Evolutionary conservation across 2,113 vertebrate species (phyloP).

Genomic region (Lontra canadensis): DNA sequence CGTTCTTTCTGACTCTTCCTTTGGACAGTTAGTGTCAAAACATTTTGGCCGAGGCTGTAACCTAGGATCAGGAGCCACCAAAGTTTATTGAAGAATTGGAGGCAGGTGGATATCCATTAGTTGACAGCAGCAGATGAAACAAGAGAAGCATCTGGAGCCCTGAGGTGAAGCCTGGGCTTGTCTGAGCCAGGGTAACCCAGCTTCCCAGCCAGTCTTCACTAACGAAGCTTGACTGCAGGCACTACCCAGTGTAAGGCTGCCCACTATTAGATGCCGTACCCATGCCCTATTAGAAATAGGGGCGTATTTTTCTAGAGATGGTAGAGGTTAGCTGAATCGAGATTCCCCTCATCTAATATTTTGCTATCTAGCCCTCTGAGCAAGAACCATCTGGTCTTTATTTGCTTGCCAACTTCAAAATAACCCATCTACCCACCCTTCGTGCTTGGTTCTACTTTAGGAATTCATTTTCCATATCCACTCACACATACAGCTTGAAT

Average conservation of each 20-base stretch:
- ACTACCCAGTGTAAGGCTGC: neutral
- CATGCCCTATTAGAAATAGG: neutral
- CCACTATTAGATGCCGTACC: neutral
- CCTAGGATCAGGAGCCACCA: neutral
- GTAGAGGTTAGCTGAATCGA: neutral
- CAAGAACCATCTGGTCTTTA: slow-evolving; percentile 12
- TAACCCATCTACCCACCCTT: neutral
- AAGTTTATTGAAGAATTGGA: neutral
- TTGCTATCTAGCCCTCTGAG: neutral
- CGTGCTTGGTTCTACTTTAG: neutral
- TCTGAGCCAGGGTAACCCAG: neutral
- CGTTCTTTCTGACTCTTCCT: neutral
- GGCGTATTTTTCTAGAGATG: neutral
- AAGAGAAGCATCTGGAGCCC: neutral
- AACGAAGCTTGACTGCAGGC: neutral
- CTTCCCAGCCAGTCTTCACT: neutral
- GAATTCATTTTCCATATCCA: neutral
- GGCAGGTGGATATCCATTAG: neutral
- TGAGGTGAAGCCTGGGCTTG: neutral
- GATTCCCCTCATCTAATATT: neutral
- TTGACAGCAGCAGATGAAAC: slow-evolving; percentile 23
- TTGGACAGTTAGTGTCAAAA: neutral
- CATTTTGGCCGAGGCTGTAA: neutral
- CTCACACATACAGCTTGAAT: neutral
- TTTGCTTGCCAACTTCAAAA: neutral